These are phyloP conservation scores for Apodemia mormo DNA, from an alignment of 2,888 invertebrate species.

Conservation along the genomic window DNA sequence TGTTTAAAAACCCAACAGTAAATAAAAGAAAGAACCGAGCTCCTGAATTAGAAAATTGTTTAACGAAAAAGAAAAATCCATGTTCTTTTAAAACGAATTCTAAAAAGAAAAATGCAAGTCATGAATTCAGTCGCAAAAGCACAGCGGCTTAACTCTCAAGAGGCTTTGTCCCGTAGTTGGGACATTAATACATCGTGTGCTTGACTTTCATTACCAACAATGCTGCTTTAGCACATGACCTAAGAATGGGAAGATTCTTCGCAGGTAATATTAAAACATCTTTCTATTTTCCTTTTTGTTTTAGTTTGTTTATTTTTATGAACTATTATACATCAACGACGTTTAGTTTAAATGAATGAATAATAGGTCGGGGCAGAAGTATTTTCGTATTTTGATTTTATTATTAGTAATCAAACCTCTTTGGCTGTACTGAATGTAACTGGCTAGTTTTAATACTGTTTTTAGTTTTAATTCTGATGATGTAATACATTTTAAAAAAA, in stretches of 20 bases:
- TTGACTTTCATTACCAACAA: constrained; percentile 26
- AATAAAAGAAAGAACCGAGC: constrained; percentile 10
- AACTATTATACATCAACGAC: neutral
- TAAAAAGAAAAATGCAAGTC: constrained; percentile 18
- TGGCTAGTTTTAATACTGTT: neutral
- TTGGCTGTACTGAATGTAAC: too few species aligned
- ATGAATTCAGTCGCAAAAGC: constrained; percentile 21
- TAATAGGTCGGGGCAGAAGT: too few species aligned
- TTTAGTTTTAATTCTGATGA: too few species aligned
- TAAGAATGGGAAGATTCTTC: constrained; percentile 4
- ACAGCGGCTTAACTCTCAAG: constrained; percentile 20
- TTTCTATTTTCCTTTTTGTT: constrained; percentile 6
- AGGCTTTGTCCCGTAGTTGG: constrained; percentile 24
- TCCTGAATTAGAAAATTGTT: constrained; percentile 8
- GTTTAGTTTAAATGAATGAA: too few species aligned
- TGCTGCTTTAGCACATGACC: constrained; percentile 21
- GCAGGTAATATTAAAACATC: constrained; percentile 21
- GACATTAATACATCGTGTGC: constrained; percentile 23
- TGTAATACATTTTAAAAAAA: too few species aligned
- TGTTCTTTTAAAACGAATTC: constrained; percentile 21
- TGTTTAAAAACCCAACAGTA: neutral
- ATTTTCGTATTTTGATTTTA: too few species aligned
- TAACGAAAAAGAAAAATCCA: constrained; percentile 15
- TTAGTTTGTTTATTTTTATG: neutral
- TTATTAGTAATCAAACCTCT: too few species aligned